Evolutionary conservation across 1,140 invertebrate species (phyloP).

Genomic region (Aporrectodea caliginosa): DNA sequence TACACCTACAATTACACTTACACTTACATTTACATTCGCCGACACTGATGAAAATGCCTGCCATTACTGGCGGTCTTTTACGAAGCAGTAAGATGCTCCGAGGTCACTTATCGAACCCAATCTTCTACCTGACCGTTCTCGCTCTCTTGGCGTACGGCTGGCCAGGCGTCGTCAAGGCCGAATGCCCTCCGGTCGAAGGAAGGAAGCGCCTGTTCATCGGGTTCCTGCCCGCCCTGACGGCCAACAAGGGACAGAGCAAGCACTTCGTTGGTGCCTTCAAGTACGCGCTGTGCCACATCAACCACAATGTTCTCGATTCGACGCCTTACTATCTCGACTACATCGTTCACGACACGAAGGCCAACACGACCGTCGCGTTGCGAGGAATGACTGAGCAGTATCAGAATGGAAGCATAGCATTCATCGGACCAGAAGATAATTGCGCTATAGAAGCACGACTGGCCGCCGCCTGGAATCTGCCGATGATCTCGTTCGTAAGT

Average conservation of each 20-base stretch:
- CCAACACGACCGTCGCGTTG: constrained; percentile 7
- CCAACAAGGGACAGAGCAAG: not conserved
- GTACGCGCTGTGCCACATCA: not conserved
- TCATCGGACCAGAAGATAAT: constrained; percentile 26
- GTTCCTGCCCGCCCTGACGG: not conserved
- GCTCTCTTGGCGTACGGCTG: no score
- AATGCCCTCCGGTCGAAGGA: no score
- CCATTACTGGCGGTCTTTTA: no score
- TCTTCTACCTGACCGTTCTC: no score
- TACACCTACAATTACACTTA: no score
- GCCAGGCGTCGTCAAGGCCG: no score
- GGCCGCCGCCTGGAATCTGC: constrained; percentile 20
- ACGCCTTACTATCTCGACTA: constrained; percentile 13
- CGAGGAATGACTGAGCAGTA: constrained; percentile 13
- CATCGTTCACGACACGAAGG: constrained; percentile 21
- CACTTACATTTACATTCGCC: no score
- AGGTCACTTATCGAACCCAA: no score
- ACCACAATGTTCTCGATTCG: not conserved
- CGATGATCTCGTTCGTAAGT: constrained; percentile 23
- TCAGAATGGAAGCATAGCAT: constrained; percentile 1
- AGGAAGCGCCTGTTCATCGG: not conserved
- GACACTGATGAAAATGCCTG: no score
- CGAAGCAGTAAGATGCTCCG: no score
- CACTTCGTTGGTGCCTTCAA: not conserved
- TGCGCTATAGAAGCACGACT: constrained; percentile 17